Percentiles rank a stretch among this genome's conserved stretches.
phyloP scores from a whole-genome alignment of 2,797 vertebrate species.

The Neosalanx taihuensis region DNA sequence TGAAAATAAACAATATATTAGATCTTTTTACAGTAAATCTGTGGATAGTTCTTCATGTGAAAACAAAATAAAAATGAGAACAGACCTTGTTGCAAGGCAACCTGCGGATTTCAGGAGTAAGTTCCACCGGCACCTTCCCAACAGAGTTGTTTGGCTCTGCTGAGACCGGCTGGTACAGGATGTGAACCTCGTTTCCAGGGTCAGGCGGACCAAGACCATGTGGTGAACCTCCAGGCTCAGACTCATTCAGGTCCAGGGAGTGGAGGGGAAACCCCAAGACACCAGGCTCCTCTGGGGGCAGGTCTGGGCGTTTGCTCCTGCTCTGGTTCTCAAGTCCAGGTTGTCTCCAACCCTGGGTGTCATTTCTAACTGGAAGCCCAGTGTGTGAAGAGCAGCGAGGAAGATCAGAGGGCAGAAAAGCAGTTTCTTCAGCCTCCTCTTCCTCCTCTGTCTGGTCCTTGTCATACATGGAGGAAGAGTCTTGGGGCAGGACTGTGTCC shows the following conservation, averaged over 20 bases:
- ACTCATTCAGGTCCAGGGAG: no score
- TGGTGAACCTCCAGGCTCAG: neutral
- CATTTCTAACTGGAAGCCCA: no score
- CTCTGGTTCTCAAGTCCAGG: no score
- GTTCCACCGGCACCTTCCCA: slow-evolving; percentile 32
- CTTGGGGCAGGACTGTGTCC: slow-evolving; percentile 46
- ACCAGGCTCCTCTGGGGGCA: no score
- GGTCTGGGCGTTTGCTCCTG: no score
- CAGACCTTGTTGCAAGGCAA: slow-evolving; percentile 45
- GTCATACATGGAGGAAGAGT: slow-evolving; percentile 52
- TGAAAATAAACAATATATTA: neutral
- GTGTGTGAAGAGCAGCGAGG: no score
- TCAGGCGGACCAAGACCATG: neutral
- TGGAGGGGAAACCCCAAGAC: no score
- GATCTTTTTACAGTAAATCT: neutral
- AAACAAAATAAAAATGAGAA: neutral
- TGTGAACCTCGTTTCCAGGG: neutral
- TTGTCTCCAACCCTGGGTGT: no score
- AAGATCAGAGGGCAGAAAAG: no score
- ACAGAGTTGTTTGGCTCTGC: slow-evolving; percentile 23
- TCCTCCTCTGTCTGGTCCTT: slow-evolving; percentile 15
- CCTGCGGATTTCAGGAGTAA: slow-evolving; percentile 49
- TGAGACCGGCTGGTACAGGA: neutral
- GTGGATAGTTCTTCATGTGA: neutral
- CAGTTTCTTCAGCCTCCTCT: neutral